Evolutionary conservation across 2,113 vertebrate species (phyloP).

Genomic region (Rostratula benghalensis): DNA sequence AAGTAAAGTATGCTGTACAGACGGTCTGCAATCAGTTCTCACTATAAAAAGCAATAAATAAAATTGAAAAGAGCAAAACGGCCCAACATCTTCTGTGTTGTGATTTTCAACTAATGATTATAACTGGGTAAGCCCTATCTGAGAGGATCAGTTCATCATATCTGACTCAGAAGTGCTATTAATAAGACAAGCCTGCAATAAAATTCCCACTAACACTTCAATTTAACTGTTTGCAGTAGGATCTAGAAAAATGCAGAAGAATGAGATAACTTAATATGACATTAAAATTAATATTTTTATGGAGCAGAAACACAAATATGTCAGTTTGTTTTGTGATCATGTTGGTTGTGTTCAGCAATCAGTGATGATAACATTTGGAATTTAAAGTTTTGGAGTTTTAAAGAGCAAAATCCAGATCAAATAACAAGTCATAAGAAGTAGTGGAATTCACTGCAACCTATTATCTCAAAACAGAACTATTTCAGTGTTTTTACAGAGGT

Average conservation of each 20-base stretch:
- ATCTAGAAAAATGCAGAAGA: slow-evolving; percentile 11
- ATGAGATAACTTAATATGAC: neutral
- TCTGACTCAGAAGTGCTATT: neutral
- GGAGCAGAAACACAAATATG: neutral
- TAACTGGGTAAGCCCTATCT: neutral
- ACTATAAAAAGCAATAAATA: neutral
- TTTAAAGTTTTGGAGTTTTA: neutral
- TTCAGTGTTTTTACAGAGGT: neutral
- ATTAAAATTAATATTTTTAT: slow-evolving; percentile 37
- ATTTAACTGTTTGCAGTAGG: slow-evolving; percentile 22
- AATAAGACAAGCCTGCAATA: neutral
- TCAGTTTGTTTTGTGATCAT: neutral
- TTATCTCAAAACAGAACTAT: neutral
- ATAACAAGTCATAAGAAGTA: neutral
- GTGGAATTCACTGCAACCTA: neutral
- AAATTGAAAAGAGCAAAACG: neutral
- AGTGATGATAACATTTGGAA: neutral
- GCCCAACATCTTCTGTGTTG: neutral
- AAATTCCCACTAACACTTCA: neutral
- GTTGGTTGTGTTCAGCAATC: neutral
- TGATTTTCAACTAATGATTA: neutral
- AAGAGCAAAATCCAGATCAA: neutral
- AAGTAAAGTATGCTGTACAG: neutral
- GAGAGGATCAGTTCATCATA: neutral
- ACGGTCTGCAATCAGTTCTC: neutral